Base-by-base conservation (phyloP, 2,888 invertebrate genomes). In the Dromius quadrimaculatus region DNA sequence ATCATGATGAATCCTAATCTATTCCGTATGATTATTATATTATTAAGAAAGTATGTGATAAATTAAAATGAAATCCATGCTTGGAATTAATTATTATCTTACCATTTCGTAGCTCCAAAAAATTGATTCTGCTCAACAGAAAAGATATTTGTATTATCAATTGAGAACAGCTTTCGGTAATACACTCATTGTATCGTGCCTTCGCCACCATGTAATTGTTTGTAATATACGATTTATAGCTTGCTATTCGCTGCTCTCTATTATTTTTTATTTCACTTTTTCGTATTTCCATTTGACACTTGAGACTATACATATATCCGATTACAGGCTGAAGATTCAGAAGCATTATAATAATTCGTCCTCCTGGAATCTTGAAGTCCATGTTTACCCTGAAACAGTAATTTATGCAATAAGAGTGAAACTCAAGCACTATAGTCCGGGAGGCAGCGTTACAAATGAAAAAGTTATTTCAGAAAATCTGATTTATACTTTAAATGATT, bases 141-240 rank as follows among this genome's bases (percentile, higher is more conserved):
- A 54, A 54, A 0, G 50, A 54, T 8, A 28, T 6, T 13, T 54
- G 50, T 5, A 54, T 54, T 2, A 54, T 54, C 19, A 54, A 8
- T 15, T 54, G 50, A 8, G 23, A 15, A 15, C 15, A 54, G 15
- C 28, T 28, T 28, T 54, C 50, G 0, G 50, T 54, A 8, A 54
- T 28, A 54, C 50, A 54, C 6, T 54, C 50, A 8, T 8, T 28
- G n/a, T 54, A 54, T 54, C 50, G 13, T 3, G 50, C 23, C 8
- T 15, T 28, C 1, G 50, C 50, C 2, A 54, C 28, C 8, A 17
- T 23, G 2, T 28, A 28, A 28, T 28, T 54, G n/a, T 32, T 23
- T 15, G 11, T 1, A 2, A 54, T 13, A 9, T 54, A 54, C 17
- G 23, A 6, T 28, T 15, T 13, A 15, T 54, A 54, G 2, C 15